These are phyloP conservation scores for Drosophila navojoa DNA, from an alignment of 1,140 invertebrate species.

Conservation along the genomic window DNA sequence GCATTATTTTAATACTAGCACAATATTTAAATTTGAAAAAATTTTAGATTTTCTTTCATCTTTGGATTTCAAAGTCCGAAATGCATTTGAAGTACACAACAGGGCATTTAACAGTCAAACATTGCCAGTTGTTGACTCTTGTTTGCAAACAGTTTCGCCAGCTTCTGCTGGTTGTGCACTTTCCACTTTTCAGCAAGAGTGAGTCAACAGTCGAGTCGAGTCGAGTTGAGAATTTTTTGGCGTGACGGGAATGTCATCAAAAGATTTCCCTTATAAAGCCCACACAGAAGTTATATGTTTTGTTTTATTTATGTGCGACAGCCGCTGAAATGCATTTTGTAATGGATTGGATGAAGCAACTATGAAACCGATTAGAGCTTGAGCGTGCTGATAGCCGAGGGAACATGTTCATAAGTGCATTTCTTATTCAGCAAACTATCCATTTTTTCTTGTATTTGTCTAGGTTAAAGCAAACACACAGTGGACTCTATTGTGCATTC, in stretches of 20 bases:
- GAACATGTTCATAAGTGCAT: too few species aligned
- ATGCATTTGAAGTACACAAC: neutral
- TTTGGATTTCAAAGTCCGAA: too few species aligned
- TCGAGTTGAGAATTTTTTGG: conserved; percentile 30
- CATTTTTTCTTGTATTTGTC: too few species aligned
- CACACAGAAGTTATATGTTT: conserved; percentile 12
- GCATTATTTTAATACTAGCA: too few species aligned
- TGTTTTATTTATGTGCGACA: conserved; percentile 26
- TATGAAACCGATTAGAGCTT: too few species aligned
- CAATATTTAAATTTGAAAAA: too few species aligned
- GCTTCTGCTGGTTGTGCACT: conserved; percentile 59
- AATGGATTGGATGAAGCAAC: conserved; percentile 18
- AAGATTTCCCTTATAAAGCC: conserved; percentile 57
- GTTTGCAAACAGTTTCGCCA: conserved; percentile 1
- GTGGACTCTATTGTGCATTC: conserved; percentile 10
- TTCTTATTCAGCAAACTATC: too few species aligned
- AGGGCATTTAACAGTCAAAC: neutral
- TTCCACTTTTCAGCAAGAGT: conserved; percentile 26
- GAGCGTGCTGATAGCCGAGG: too few species aligned
- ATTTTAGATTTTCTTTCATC: too few species aligned
- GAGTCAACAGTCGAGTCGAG: conserved; percentile 4
- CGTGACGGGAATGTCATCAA: conserved; percentile 56
- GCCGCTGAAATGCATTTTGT: conserved; percentile 52
- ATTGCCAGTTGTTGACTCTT: neutral
- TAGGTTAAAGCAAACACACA: neutral